These are phyloP conservation scores for Xenentodon cancila DNA, from an alignment of 2,797 vertebrate species.

Conservation along the genomic window DNA sequence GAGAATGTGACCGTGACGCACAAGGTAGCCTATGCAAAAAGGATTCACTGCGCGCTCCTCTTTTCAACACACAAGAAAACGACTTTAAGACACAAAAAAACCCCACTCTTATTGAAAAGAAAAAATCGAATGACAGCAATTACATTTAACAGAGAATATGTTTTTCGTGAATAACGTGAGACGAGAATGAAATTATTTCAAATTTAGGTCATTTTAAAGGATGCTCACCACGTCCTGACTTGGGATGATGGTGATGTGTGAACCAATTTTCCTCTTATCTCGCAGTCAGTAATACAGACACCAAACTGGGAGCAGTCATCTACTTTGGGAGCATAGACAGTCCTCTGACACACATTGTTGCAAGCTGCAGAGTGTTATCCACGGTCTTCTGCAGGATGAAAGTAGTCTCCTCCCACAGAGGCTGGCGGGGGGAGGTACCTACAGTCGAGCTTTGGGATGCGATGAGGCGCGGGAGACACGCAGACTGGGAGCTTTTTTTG, in stretches of 20 bases:
- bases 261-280: conserved; percentile 60
- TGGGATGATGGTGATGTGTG: conserved; percentile 54
- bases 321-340: conserved; percentile 86
- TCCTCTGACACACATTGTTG: conserved; percentile 89
- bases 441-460: conserved; percentile 42
- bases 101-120: conserved; percentile 2
- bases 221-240: conserved; percentile 77
- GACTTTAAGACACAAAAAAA: not conserved
- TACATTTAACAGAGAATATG: not conserved
- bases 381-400: conserved; percentile 63
- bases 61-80: not conserved
- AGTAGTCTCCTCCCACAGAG: conserved; percentile 82
- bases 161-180: not conserved
- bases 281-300: conserved; percentile 71
- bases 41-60: not conserved
- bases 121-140: conserved; percentile 40
- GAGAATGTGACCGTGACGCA: conserved; percentile 61
- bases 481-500: conserved; percentile 58
- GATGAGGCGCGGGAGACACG: conserved; percentile 62
- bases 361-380: conserved; percentile 88
- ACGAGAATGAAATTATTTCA: not conserved
- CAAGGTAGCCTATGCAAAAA: conserved; percentile 19
- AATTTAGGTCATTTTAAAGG: conserved; percentile 5
- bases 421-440: conserved; percentile 46
- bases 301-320: conserved; percentile 73